These are phyloP conservation scores for Megalopta genalis DNA, from an alignment of 1,140 invertebrate genomes.

Conservation along the genomic window DNA sequence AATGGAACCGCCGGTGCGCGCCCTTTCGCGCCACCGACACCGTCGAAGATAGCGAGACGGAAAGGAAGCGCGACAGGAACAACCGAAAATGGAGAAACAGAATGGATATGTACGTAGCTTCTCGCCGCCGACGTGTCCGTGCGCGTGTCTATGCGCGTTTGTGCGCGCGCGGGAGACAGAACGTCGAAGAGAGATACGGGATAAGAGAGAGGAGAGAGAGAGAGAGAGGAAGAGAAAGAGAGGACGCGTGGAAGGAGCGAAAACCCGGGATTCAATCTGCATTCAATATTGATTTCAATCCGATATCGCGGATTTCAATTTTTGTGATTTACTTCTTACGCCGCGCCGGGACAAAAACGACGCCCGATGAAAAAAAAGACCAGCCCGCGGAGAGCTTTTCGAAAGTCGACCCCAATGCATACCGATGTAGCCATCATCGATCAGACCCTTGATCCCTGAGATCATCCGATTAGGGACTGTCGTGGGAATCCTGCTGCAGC, in stretches of 20 bases:
- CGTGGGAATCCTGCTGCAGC: background rate
- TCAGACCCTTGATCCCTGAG: slow-evolving; percentile 24
- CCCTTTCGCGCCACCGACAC: slow-evolving; percentile 49
- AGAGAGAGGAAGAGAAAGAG: background rate
- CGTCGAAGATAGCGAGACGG: slow-evolving; percentile 16
- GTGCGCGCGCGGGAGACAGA: background rate
- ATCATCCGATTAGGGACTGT: background rate
- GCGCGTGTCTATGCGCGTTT: background rate
- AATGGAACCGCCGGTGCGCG: slow-evolving; percentile 68
- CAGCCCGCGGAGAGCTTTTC: slow-evolving; percentile 12
- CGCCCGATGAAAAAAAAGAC: slow-evolving; percentile 40
- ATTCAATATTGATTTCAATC: slow-evolving; percentile 78
- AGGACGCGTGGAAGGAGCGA: slow-evolving; percentile 32
- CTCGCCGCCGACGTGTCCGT: background rate
- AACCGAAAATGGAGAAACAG: slow-evolving; percentile 44
- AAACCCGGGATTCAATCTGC: slow-evolving; percentile 73
- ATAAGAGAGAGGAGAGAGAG: slow-evolving; percentile 19
- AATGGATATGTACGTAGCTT: slow-evolving; percentile 9
- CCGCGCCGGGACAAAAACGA: slow-evolving; percentile 29
- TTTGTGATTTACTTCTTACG: slow-evolving; percentile 77
- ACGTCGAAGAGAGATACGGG: slow-evolving; percentile 14
- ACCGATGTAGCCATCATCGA: slow-evolving; percentile 56
- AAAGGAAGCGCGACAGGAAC: slow-evolving; percentile 36
- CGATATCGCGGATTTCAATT: slow-evolving; percentile 75
- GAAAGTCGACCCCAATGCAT: slow-evolving; percentile 55